Evolutionary conservation across 2,797 vertebrate genomes (phyloP).

Genomic region (Molossus molossus): DNA sequence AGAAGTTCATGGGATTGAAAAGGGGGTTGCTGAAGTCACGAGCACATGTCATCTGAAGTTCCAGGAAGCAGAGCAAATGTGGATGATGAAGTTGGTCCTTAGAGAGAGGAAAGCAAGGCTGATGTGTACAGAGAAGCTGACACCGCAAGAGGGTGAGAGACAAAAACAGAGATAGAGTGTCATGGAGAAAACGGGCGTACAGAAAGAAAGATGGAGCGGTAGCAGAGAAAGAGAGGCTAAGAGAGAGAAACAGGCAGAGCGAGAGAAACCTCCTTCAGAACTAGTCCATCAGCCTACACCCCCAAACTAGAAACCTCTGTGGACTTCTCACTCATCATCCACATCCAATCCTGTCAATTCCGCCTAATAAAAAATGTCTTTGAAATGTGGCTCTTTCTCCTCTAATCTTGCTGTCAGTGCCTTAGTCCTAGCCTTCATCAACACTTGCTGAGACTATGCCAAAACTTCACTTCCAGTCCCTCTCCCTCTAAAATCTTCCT

Average conservation of each 20-base stretch:
- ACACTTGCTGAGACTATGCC: background rate
- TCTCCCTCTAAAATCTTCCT: background rate
- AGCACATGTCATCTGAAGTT: background rate
- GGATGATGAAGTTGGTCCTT: background rate
- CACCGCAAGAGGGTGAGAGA: background rate
- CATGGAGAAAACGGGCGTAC: background rate
- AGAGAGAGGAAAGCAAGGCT: background rate
- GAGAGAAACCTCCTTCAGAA: background rate
- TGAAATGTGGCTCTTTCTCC: background rate
- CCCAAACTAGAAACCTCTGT: background rate
- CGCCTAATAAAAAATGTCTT: background rate
- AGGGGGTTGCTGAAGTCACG: background rate
- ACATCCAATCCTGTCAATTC: background rate
- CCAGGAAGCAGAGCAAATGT: background rate
- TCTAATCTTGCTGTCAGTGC: background rate
- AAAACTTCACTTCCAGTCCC: background rate
- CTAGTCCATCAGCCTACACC: background rate
- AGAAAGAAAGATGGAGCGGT: background rate
- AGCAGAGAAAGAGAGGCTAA: background rate
- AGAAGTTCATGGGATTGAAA: background rate
- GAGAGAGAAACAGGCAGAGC: background rate
- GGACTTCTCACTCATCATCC: background rate
- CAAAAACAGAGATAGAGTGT: background rate
- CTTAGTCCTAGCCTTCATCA: background rate
- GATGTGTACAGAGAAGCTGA: background rate